phyloP scores from a whole-genome alignment of 1,140 invertebrate genomes.

The Theocolax elegans region DNA sequence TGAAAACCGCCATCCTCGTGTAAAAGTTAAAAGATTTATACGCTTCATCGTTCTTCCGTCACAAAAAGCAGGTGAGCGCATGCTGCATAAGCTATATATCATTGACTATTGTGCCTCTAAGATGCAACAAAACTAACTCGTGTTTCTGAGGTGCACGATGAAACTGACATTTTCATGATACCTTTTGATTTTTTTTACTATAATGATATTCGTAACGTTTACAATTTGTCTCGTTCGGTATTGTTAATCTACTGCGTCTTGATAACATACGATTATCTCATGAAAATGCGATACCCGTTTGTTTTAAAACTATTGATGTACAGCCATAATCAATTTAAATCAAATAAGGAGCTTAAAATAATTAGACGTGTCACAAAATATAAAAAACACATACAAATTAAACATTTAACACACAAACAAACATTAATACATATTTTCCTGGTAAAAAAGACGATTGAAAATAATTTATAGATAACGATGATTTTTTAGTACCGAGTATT shows the following conservation, averaged over 20 bases:
- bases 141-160: conserved; percentile 25
- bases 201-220: conserved; percentile 39
- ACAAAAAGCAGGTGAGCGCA: too few species aligned
- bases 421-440: neutral
- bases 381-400: conserved; percentile 9
- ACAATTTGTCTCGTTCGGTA: conserved; percentile 22
- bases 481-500: too few species aligned
- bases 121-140: neutral
- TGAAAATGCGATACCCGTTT: conserved; percentile 28
- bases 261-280: neutral
- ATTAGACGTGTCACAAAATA: neutral
- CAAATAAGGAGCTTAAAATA: neutral
- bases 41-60: too few species aligned
- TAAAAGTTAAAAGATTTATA: too few species aligned
- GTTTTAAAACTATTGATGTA: neutral
- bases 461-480: too few species aligned
- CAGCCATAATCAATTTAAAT: neutral
- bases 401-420: conserved; percentile 22
- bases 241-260: neutral
- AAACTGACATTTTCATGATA: conserved; percentile 41
- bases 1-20: too few species aligned
- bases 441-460: conserved; percentile 7
- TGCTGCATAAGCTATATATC: too few species aligned
- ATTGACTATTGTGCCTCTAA: too few species aligned
- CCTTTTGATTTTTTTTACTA: neutral